Evolutionary conservation across 2,888 invertebrate genomes (phyloP).

Genomic region (Drosophila fungiperda): DNA sequence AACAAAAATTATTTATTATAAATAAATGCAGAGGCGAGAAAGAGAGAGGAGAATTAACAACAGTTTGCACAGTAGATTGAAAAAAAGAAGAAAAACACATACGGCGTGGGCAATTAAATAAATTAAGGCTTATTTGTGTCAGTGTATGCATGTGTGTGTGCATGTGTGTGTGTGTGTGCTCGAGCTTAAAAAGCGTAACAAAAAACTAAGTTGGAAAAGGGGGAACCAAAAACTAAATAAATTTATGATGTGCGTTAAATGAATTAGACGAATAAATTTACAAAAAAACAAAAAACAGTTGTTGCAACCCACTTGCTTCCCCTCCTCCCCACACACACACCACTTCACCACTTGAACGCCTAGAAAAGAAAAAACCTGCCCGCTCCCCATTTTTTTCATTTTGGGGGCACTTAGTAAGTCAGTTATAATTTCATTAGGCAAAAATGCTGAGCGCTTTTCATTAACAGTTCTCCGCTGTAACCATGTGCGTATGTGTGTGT

Average conservation of each 20-base stretch:
- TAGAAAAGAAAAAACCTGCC: background rate
- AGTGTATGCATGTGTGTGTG: conserved; percentile 20
- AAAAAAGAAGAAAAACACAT: conserved; percentile 11
- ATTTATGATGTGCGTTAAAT: conserved; percentile 77
- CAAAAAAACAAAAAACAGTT: background rate
- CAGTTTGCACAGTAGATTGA: conserved; percentile 31
- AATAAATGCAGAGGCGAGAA: conserved; percentile 45
- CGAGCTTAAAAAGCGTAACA: conserved; percentile 63
- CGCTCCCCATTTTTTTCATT: background rate
- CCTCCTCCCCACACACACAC: background rate
- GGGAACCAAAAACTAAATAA: conserved; percentile 39
- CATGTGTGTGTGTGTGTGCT: background rate
- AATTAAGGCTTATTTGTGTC: conserved; percentile 74
- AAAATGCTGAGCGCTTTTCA: conserved; percentile 76
- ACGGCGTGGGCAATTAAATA: conserved; percentile 76
- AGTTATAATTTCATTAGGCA: conserved; percentile 80
- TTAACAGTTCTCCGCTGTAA: conserved; percentile 66
- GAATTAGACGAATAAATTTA: conserved; percentile 50
- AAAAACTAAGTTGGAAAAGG: conserved; percentile 13
- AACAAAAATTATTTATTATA: conserved; percentile 24
- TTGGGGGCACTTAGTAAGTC: conserved; percentile 63
- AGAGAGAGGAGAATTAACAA: conserved; percentile 14
- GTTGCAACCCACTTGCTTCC: background rate
- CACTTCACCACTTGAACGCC: background rate
- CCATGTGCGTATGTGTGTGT: conserved; percentile 4